Conservation (phyloP, 2,113 vertebrate genomes). For the Rhinichthys klamathensis region DNA sequence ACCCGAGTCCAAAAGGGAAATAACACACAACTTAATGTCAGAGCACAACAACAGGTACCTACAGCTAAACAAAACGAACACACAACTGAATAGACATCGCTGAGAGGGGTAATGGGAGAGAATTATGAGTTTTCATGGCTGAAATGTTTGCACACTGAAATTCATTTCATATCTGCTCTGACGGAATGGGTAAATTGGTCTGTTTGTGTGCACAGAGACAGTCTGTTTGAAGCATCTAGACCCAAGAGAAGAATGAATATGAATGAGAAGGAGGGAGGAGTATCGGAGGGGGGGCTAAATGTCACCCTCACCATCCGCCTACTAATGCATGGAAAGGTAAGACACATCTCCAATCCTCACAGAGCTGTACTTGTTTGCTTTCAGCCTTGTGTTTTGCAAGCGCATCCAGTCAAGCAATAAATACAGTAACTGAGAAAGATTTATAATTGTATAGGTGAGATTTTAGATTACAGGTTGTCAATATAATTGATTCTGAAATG, state of each 20-base stretch:
- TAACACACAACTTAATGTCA: neutral
- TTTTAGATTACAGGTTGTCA: neutral
- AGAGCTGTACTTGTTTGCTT: conserved; percentile 20
- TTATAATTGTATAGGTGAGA: neutral
- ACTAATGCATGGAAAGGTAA: conserved; percentile 94
- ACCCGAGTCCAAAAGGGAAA: neutral
- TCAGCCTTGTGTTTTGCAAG: neutral
- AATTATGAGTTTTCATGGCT: conserved; percentile 13
- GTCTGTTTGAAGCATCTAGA: conserved; percentile 65
- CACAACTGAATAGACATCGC: neutral
- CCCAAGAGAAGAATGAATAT: conserved; percentile 67
- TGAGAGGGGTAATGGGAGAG: conserved; percentile 3
- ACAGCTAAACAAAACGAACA: neutral
- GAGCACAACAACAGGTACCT: conserved; percentile 4
- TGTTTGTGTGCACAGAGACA: conserved; percentile 73
- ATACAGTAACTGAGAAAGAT: neutral
- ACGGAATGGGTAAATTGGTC: conserved; percentile 41
- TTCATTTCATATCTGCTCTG: conserved; percentile 34
- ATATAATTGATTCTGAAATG: neutral
- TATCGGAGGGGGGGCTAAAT: conserved; percentile 83
- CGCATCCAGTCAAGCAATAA: neutral
- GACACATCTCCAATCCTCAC: conserved; percentile 14
- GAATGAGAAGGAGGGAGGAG: conserved; percentile 81
- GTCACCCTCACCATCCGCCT: conserved; percentile 88
- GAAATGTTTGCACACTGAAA: conserved; percentile 36